Conservation (phyloP, 1,140 invertebrate species). For the Caenorhabditis remanei region DNA sequence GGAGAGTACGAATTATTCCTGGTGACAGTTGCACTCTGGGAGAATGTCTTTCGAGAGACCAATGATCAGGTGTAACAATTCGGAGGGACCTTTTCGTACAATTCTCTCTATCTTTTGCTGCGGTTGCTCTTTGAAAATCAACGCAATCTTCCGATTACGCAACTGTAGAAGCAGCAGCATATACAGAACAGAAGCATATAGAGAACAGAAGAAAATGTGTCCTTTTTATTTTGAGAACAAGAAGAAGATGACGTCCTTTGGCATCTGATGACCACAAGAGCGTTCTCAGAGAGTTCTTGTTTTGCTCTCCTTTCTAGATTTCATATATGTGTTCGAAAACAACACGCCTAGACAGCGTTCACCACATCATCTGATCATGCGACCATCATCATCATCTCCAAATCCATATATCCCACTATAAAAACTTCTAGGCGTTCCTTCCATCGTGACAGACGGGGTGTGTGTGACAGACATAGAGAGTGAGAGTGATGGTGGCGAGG, state of each 20-base stretch:
- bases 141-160: background rate
- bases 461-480: background rate
- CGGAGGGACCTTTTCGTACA: background rate
- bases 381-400: background rate
- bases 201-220: no score
- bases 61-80: conserved; percentile 46
- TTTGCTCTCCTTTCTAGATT: background rate
- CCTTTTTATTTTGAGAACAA: background rate
- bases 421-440: background rate
- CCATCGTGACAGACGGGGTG: conserved; percentile 2
- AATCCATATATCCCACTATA: background rate
- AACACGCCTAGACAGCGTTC: background rate
- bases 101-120: background rate
- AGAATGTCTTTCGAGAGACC: background rate
- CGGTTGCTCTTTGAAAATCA: conserved; percentile 39
- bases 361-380: background rate
- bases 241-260: background rate
- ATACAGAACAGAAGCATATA: no score
- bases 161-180: no score
- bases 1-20: conserved; percentile 5
- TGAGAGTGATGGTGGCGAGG: conserved; percentile 4
- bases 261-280: background rate
- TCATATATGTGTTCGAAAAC: background rate
- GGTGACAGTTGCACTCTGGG: conserved; percentile 20
- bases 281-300: background rate